A percentile compares a stretch with the other conserved stretches of the same genome.
These are phyloP conservation scores for Lagorchestes hirsutus DNA, from an alignment of 2,797 vertebrate species.

Conservation along the genomic window DNA sequence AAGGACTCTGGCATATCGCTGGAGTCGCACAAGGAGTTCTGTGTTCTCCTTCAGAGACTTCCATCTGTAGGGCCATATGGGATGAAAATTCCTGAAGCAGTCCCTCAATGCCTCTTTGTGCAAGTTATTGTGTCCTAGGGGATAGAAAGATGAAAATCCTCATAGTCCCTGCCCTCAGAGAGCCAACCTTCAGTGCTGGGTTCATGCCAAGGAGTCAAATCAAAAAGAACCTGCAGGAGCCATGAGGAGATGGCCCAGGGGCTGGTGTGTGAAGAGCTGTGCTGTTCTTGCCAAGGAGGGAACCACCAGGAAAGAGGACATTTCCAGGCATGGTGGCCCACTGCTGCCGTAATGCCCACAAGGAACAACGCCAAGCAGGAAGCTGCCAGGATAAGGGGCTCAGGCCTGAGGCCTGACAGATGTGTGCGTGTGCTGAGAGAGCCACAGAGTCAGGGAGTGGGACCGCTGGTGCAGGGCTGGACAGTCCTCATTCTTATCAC, in stretches of 20 bases:
- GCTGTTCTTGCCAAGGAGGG: background rate
- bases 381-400: no score
- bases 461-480: background rate
- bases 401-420: no score
- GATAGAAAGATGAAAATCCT: background rate
- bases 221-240: no score
- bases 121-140: background rate
- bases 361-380: background rate
- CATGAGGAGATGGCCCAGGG: background rate
- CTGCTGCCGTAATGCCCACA: no score
- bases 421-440: no score
- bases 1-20: conserved; percentile 26
- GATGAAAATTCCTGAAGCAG: background rate
- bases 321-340: background rate
- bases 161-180: background rate
- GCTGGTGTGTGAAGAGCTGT: background rate
- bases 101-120: background rate
- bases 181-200: background rate
- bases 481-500: background rate
- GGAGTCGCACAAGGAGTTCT: conserved; percentile 22
- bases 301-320: background rate
- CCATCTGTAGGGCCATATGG: background rate
- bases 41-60: conserved; percentile 10
- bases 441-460: background rate
- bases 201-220: background rate